Conservation (phyloP, 2,888 invertebrate genomes). For the Branchipolynoe longqiensis region DNA sequence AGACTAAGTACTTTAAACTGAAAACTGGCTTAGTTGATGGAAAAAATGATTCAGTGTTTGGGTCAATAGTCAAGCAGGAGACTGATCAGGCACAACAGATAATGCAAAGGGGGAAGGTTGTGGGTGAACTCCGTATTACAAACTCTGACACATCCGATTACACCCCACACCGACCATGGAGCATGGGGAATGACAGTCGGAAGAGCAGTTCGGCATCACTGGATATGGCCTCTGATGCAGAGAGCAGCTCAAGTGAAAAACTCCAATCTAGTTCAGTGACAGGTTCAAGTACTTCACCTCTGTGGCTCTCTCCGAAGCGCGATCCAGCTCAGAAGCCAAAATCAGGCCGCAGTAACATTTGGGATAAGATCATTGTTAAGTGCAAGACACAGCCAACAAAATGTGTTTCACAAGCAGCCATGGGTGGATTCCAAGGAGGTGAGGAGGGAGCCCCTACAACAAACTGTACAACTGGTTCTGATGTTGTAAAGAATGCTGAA, state of each 20-base stretch:
- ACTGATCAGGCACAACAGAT: conserved; percentile 42
- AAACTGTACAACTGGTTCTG: conserved; percentile 15
- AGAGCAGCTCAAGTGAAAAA: conserved; percentile 42
- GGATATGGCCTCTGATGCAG: conserved; percentile 22
- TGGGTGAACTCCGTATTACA: conserved; percentile 46
- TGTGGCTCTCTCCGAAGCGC: conserved; percentile 38
- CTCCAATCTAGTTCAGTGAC: background rate
- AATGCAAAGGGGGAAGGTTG: conserved; percentile 24
- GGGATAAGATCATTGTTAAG: conserved; percentile 50
- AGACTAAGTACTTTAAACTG: conserved; percentile 41
- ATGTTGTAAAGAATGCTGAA: background rate
- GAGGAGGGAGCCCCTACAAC: conserved; percentile 1
- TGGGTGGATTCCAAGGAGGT: background rate
- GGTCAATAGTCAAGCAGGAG: conserved; percentile 25
- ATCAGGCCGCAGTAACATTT: conserved; percentile 35
- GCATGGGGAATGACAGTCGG: conserved; percentile 14
- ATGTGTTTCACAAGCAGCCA: conserved; percentile 25
- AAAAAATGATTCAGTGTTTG: conserved; percentile 15
- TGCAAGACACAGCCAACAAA: conserved; percentile 39
- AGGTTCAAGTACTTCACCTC: conserved; percentile 9
- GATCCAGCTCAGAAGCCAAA: conserved; percentile 28
- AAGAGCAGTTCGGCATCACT: background rate
- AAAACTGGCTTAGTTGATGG: conserved; percentile 40
- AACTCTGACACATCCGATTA: conserved; percentile 23
- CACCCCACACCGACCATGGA: conserved; percentile 41